A percentile compares a stretch with the other conserved stretches of the same genome.
These are phyloP conservation scores for Acanthosepion esculentum DNA, from an alignment of 2,888 invertebrate species.

Conservation along the genomic window DNA sequence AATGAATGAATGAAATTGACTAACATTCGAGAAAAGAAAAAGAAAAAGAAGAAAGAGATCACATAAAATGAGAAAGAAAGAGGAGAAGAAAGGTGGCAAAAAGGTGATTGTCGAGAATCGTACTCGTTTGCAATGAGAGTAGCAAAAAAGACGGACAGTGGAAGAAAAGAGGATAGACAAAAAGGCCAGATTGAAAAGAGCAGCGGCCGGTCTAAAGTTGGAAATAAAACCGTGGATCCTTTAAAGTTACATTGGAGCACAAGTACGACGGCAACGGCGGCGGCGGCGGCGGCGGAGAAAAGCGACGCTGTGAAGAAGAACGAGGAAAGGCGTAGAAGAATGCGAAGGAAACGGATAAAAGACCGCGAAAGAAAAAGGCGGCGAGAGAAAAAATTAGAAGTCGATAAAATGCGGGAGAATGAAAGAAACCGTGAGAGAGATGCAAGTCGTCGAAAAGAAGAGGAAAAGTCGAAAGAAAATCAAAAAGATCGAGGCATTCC, in stretches of 20 bases:
- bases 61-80: not conserved
- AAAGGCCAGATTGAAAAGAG: not conserved
- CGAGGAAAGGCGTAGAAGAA: not conserved
- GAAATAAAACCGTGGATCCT: not conserved
- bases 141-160: not conserved
- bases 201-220: not conserved
- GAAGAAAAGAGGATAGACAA: not conserved
- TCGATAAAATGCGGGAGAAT: not conserved
- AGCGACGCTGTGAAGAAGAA: not conserved
- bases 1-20: slow-evolving; percentile 25
- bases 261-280: not conserved
- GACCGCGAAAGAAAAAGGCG: not conserved
- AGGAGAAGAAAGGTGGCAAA: not conserved
- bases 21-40: not conserved
- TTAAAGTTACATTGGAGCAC: not conserved
- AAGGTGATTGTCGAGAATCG: not conserved
- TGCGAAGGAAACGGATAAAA: not conserved
- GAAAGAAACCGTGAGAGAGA: not conserved
- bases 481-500: not conserved
- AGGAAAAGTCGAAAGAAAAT: not conserved
- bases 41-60: not conserved
- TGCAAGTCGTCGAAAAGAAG: not conserved
- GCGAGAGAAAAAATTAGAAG: not conserved
- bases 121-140: not conserved
- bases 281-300: not conserved